Percentiles rank a stretch among this genome's conserved stretches.
Conservation (phyloP, 1,140 invertebrate genomes). For the Acyrthosiphon pisum region DNA sequence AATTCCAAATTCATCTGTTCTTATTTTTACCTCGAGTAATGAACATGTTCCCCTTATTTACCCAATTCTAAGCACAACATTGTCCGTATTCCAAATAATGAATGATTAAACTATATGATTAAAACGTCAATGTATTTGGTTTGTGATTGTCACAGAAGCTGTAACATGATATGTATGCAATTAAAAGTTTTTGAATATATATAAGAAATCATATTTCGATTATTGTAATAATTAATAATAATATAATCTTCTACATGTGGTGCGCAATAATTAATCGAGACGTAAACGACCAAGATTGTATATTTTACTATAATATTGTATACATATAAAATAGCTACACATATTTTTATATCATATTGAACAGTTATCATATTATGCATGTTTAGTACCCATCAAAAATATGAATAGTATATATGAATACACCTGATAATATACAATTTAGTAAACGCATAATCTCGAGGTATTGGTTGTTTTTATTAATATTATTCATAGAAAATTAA, state of each 20-base stretch:
- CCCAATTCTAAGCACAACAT: neutral
- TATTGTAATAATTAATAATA: neutral
- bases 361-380: neutral
- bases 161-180: neutral
- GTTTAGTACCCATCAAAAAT: neutral
- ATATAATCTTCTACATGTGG: neutral
- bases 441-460: rapidly evolving
- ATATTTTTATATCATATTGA: neutral
- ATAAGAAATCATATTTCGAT: neutral
- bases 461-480: neutral
- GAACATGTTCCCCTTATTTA: neutral
- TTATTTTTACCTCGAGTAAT: neutral
- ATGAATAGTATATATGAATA: neutral
- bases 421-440: neutral
- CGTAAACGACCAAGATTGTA: neutral
- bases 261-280: neutral
- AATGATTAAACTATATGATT: neutral
- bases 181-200: neutral
- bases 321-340: too few species aligned
- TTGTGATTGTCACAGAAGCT: neutral
- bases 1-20: neutral
- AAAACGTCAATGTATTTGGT: neutral
- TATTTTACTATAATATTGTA: neutral
- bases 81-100: neutral
- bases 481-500: neutral